Base-by-base conservation (phyloP, 2,797 vertebrate genomes). In the Muraenolepis orangiensis region DNA sequence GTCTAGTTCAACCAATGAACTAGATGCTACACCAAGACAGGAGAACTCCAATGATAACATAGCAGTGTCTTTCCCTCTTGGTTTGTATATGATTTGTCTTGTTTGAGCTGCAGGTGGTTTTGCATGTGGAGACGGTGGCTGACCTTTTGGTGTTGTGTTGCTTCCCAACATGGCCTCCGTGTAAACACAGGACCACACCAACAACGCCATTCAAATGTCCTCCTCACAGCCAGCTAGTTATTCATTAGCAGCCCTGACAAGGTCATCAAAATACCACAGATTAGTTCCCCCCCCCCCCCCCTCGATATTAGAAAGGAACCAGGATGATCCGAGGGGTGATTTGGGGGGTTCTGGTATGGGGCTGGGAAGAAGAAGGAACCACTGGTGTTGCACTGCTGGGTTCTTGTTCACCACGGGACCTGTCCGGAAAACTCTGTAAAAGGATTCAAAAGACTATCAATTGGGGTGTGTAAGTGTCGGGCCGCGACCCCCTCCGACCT, bases 51-150 rank as follows among this genome's bases (percentile, higher is more conserved):
- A 51, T 11, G 31, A 66, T 10, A 46, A 68, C 72, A 38, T 72
- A 64, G 42, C 75, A 66, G 46, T 66, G 28, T 16, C 46, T 1
- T 40, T 42, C 38, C 38, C 57, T 29, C 38, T 31, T 77, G 69
- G 40, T 72, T 57, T 31, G 20, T 67, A 61, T 61, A 4, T n/a
- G 46, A 20, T 32, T 72, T 78, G 29, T 71, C 1, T 10, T 69
- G 12, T 10, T 6, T 2, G 2, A 8, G 66, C 11, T 26, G 40
- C 26, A 8, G 51, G 51, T 14, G 16, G 34, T 30, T 78, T 81
- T 75, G 76, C 72, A 74, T 81, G 30, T 8, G 1, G 23, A 3
- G 14, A 36, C 18, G 4, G 70, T 72, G 42, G 16, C 40, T 32
- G 40, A 46, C 11, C 1, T 51, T n/a, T 6, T 32, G 5, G 16